Base-by-base conservation (phyloP, 2,888 invertebrate species). In the Drosophila mulleri region DNA sequence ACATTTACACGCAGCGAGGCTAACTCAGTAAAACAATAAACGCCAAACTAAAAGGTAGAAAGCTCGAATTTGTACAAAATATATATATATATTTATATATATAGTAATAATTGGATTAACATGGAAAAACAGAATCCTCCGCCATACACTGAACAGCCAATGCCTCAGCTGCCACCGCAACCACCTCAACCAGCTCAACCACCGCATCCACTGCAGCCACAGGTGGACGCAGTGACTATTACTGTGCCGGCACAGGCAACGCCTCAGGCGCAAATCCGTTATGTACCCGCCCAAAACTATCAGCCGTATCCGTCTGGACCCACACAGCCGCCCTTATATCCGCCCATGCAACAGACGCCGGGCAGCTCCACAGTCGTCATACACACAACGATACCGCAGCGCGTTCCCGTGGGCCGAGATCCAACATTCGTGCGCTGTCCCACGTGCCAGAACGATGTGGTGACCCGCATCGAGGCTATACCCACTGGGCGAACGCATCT, bases 371-470 rank as follows among this genome's bases (percentile, higher is more conserved):
- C 56, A 0, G 69, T 78, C 20, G 6, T 75, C 9, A 63, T 75
- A 9, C 70, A 79, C 18, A 23, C 80, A 11, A 54, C 62, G 0
- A 8, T 48, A 2, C 41, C 29, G 9, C 39, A 32, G 4, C 32
- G n/a, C 0, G 42, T 66, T 8, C 66, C 77, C 5, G 72, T 77
- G 4, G 77, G 77, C 45, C 29, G 23, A 9, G 80, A 76, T 41
- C 77, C 80, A 0, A 67, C 77, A 1, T 61, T 76, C 2, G 37
- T 77, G 3, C 77, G 72, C 11, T 77, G 77, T 42, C 80, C 77
- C 1, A 29, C 54, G 18, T 77, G 77, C 48, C 66, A 65, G 0
- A 47, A 45, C n/a, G 77, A 80, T 39, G 80, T 77, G n/a, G 20
- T 77, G 3, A 77, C 77, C 37, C 59, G 47, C 3, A 53, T 76